These are phyloP conservation scores for Vanacampus margaritifer DNA, from an alignment of 2,113 vertebrate genomes.

Conservation along the genomic window DNA sequence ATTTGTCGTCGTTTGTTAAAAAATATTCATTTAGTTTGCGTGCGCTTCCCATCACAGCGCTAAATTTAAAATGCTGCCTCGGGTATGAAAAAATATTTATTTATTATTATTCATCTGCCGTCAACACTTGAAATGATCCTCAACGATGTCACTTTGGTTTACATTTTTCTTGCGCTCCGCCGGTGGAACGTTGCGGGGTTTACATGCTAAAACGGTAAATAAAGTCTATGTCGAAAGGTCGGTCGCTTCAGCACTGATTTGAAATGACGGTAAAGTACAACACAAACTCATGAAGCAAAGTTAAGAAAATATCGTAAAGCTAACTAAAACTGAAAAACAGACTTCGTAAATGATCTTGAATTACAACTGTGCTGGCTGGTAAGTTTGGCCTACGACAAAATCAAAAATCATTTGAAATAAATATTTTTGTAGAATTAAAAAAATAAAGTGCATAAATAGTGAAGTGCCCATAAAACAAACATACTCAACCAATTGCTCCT, in stretches of 20 bases:
- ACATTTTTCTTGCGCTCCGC: not conserved
- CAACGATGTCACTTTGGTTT: not conserved
- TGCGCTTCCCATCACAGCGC: not conserved
- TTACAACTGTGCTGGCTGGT: not conserved
- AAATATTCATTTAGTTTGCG: not conserved
- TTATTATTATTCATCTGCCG: not conserved
- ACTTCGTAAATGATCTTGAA: not conserved
- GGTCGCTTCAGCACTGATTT: not conserved
- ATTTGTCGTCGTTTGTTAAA: not conserved
- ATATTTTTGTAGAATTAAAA: too few species aligned
- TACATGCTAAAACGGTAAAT: not conserved
- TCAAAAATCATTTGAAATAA: too few species aligned
- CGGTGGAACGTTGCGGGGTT: not conserved
- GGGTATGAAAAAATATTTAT: not conserved
- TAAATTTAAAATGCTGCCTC: not conserved
- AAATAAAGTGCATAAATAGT: not conserved
- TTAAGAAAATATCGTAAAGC: not conserved
- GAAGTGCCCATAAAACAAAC: not conserved
- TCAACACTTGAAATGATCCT: not conserved
- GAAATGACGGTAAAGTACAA: not conserved
- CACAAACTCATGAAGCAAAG: not conserved
- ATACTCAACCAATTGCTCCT: not conserved
- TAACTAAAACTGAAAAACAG: slow-evolving; percentile 8
- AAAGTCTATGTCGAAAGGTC: not conserved
- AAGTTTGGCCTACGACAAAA: not conserved